Conservation (phyloP, 2,888 invertebrate species). For the Sphaerophoria taeniata region DNA sequence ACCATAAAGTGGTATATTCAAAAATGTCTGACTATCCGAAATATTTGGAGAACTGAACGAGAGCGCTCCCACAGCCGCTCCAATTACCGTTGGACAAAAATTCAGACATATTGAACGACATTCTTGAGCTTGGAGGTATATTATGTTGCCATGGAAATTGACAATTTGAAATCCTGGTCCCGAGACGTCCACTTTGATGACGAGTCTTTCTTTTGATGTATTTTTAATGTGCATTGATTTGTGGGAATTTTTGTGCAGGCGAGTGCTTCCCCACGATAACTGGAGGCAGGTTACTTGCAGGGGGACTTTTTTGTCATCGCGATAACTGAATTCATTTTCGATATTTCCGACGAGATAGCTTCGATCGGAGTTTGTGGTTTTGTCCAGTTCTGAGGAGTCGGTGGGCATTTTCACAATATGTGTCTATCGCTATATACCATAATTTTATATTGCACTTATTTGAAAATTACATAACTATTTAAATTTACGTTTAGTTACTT, state of each 20-base stretch:
- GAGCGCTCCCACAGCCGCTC: slow-evolving; percentile 84
- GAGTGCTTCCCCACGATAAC: slow-evolving; percentile 86
- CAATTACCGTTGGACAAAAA: slow-evolving; percentile 85
- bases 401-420: no score
- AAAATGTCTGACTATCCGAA: slow-evolving; percentile 67
- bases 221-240: slow-evolving; percentile 85
- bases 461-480: no score
- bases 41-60: slow-evolving; percentile 83
- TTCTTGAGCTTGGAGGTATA: slow-evolving; percentile 84
- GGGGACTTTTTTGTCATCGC: slow-evolving; percentile 82
- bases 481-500: no score
- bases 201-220: slow-evolving; percentile 84
- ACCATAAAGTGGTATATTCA: slow-evolving; percentile 83
- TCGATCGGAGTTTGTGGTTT: slow-evolving; percentile 78
- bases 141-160: slow-evolving; percentile 80
- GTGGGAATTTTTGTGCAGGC: slow-evolving; percentile 83
- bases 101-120: slow-evolving; percentile 84
- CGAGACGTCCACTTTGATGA: slow-evolving; percentile 84
- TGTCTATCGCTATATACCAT: no score
- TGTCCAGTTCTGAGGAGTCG: slow-evolving; percentile 78
- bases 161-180: slow-evolving; percentile 83
- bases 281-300: slow-evolving; percentile 85
- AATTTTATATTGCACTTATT: no score
- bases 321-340: slow-evolving; percentile 81
- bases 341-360: slow-evolving; percentile 76